Evolutionary conservation across 2,888 invertebrate species (phyloP).

Genomic region (Cryptus viduatorius): DNA sequence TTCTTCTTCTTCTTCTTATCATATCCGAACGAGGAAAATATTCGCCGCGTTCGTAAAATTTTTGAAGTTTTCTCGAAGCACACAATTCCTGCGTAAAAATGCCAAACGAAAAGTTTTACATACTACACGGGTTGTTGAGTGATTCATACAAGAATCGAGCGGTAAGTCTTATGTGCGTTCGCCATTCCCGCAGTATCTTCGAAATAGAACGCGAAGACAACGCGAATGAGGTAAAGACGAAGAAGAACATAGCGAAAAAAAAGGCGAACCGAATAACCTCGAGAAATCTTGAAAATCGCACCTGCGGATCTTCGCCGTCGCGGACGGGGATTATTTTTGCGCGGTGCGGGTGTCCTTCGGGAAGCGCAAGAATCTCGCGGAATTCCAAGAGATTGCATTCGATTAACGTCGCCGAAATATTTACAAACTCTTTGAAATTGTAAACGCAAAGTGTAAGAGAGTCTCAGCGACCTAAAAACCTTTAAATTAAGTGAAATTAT

Average conservation of each 20-base stretch:
- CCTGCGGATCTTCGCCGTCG: conserved; percentile 44
- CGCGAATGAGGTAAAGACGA: neutral
- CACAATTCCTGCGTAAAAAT: conserved; percentile 32
- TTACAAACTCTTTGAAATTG: neutral
- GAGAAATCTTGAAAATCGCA: conserved; percentile 52
- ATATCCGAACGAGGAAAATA: neutral
- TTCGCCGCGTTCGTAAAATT: neutral
- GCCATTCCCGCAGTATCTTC: conserved; percentile 11
- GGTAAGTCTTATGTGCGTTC: neutral
- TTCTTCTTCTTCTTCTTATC: too few relatives aligned
- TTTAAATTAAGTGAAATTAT: too few relatives aligned
- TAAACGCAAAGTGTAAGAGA: neutral
- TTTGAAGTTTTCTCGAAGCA: conserved; percentile 16
- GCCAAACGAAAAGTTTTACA: conserved; percentile 42
- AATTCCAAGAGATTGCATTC: conserved; percentile 3
- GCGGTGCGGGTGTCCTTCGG: conserved; percentile 44
- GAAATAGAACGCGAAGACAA: conserved; percentile 7
- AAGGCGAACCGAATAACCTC: conserved; percentile 8
- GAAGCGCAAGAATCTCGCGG: conserved; percentile 11
- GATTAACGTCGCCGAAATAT: conserved; percentile 9
- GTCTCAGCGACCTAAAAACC: neutral
- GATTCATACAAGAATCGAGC: conserved; percentile 33
- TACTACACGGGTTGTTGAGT: conserved; percentile 14
- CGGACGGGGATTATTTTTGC: conserved; percentile 23
- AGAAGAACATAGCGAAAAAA: neutral